Conservation (phyloP, 2,797 vertebrate genomes). For the Melanotaenia trifasciata region DNA sequence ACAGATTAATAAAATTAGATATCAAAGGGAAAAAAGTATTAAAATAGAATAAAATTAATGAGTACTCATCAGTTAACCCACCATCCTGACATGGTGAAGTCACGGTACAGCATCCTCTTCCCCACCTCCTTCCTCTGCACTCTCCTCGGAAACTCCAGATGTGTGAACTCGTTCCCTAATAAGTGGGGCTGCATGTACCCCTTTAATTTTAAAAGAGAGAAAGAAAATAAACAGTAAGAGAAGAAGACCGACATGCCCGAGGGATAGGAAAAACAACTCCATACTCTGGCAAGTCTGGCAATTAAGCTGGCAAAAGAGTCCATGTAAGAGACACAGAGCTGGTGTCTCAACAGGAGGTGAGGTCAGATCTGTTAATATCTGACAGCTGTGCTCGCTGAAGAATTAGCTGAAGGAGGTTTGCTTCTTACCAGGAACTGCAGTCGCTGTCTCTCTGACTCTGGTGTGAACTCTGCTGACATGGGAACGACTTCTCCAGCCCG, state of each 20-base stretch:
- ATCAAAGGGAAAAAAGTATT: not conserved
- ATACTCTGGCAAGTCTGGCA: slow-evolving; percentile 19
- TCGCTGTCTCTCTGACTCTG: slow-evolving; percentile 94
- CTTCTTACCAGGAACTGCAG: slow-evolving; percentile 94
- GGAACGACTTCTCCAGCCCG: slow-evolving; percentile 92
- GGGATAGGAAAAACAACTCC: slow-evolving; percentile 64
- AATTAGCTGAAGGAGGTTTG: slow-evolving; percentile 18
- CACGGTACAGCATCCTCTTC: slow-evolving; percentile 96
- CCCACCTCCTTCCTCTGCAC: slow-evolving; percentile 97
- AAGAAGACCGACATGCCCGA: slow-evolving; percentile 43
- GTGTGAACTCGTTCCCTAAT: slow-evolving; percentile 97
- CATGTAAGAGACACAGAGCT: slow-evolving; percentile 36
- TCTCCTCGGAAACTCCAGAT: slow-evolving; percentile 97
- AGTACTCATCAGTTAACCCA: slow-evolving; percentile 69
- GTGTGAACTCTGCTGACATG: slow-evolving; percentile 98
- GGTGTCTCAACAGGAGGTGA: slow-evolving; percentile 50
- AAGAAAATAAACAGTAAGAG: slow-evolving; percentile 14
- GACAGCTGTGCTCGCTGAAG: slow-evolving; percentile 56
- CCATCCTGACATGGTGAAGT: slow-evolving; percentile 99
- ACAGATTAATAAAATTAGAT: not conserved
- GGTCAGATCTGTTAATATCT: slow-evolving; percentile 56
- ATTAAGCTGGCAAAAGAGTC: slow-evolving; percentile 50
- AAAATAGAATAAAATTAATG: not conserved
- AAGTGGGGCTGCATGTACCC: slow-evolving; percentile 97
- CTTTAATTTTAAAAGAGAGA: slow-evolving; percentile 72